Evolutionary conservation across 1,140 invertebrate species (phyloP), one percentile per base, ranked within the genome.

Genomic region (Ceratina calcarata): DNA sequence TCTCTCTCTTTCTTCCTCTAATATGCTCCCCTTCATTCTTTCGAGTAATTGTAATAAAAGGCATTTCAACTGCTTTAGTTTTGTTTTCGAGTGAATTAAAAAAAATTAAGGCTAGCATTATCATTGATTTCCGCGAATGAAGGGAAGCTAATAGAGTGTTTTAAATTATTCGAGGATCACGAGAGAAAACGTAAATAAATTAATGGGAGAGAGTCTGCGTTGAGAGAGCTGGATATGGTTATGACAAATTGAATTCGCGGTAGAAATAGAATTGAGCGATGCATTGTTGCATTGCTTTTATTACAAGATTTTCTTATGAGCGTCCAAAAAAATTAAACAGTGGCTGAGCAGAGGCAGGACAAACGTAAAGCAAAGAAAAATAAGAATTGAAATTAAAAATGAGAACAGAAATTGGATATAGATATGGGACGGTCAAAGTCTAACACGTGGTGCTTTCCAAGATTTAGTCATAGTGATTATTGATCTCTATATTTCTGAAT

Each of bases 301-400:
- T 27, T 27, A 22, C 13, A 15, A 16, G 0, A 16, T 49, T 22
- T 61, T 24, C 16, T 4, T 32, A 20, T 51, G 15, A 45, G 55
- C 37, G 57, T 70, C 62, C 24, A 20, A 55, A 51, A 62, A 53
- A 27, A 20, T 27, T 22, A 67, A 71, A n/a, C 53, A 15, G 22
- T 18, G 58, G 24, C 53, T 64, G 51, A 27, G 15, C 66, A 71
- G 78, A 62, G 13, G 64, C 24, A 53, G 67, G 64, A 69, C 12
- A 67, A 85, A 85, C 55, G n/a, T 57, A 49, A 81, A 71, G 64
- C 69, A 83, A 71, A 85, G 71, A 83, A 66, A 75, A 85, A 58
- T 24, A 55, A 58, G 66, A 64, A 16, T 74, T 27, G 55, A 55
- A 83, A 83, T 53, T 62, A 53, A 60, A 69, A 13, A 68, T 20